Conservation (phyloP, 2,797 vertebrate genomes). For the Schizothorax lantsangensis region DNA sequence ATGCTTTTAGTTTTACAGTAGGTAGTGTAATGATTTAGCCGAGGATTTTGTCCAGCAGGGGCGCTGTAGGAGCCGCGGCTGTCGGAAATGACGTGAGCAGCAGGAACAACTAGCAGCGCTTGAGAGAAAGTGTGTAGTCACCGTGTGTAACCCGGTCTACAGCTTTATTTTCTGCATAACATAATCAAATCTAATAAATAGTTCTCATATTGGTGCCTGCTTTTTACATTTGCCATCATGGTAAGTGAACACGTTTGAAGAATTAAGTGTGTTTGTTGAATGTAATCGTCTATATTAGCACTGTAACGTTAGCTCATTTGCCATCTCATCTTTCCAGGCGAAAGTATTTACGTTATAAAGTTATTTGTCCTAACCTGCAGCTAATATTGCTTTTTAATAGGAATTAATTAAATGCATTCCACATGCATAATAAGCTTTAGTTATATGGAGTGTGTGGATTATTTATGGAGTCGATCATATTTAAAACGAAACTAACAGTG, state of each 20-base stretch:
- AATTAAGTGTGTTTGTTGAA: neutral
- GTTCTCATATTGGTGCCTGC: neutral
- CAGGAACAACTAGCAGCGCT: neutral
- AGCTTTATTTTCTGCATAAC: conserved; percentile 10
- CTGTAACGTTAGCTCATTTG: conserved; percentile 12
- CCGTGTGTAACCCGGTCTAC: conserved; percentile 45
- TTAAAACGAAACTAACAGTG: conserved; percentile 36
- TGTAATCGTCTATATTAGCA: neutral
- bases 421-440: neutral
- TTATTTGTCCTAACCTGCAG: neutral
- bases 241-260: conserved; percentile 63
- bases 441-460: neutral
- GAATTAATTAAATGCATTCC: neutral
- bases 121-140: conserved; percentile 80
- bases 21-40: neutral
- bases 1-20: neutral
- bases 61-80: neutral
- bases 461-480: neutral
- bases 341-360: neutral
- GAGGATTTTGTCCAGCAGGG: neutral
- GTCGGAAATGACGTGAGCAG: conserved; percentile 32
- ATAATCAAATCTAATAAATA: neutral
- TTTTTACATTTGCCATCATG: conserved; percentile 64
- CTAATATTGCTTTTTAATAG: neutral
- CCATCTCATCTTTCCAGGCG: neutral